Conservation (phyloP, 2,888 invertebrate species). For the Athalia rosae region DNA sequence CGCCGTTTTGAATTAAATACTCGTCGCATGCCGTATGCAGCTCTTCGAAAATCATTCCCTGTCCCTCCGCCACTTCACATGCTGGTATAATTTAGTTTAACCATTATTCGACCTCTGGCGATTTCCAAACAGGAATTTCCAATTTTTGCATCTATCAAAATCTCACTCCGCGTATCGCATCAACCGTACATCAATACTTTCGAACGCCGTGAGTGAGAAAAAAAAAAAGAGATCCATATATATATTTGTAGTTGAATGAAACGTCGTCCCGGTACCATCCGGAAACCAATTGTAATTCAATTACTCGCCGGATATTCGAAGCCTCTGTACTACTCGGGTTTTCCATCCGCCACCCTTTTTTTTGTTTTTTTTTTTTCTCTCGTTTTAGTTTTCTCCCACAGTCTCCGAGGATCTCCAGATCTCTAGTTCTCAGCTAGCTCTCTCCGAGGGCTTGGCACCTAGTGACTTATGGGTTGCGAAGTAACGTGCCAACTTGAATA, state of each 20-base stretch:
- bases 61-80: too few relatives aligned
- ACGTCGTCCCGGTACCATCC: not conserved
- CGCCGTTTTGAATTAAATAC: not conserved
- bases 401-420: constrained; percentile 2
- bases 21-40: not conserved
- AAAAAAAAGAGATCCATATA: not conserved
- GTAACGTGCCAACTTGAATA: constrained; percentile 41
- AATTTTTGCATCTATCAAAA: too few relatives aligned
- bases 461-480: constrained; percentile 41
- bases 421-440: not conserved
- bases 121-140: too few relatives aligned
- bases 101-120: not conserved
- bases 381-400: not conserved
- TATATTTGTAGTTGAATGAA: not conserved
- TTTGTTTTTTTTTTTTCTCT: not conserved
- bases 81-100: not conserved
- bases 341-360: not conserved
- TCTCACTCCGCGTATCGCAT: too few relatives aligned
- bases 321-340: constrained; percentile 3
- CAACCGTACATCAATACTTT: too few relatives aligned
- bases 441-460: constrained; percentile 21
- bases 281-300: constrained; percentile 36
- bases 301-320: constrained; percentile 37
- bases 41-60: not conserved
- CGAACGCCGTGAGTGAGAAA: not conserved